phyloP scores from a whole-genome alignment of 2,113 vertebrate genomes.

The Aptenodytes patagonicus region DNA sequence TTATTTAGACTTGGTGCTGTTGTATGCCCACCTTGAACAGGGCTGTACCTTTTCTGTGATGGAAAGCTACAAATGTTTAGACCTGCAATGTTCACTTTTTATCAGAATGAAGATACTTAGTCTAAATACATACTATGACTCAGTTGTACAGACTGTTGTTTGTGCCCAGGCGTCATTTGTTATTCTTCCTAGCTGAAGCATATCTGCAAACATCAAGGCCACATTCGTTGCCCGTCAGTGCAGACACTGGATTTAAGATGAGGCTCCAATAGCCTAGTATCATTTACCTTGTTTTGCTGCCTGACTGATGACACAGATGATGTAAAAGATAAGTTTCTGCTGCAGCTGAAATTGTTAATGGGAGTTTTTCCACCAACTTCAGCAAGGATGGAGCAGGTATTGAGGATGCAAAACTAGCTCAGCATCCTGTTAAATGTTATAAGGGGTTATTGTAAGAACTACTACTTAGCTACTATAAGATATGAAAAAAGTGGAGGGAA shows the following conservation, averaged over 20 bases:
- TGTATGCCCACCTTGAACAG: background rate
- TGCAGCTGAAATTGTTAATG: background rate
- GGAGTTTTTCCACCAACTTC: background rate
- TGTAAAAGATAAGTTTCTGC: background rate
- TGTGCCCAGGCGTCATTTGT: background rate
- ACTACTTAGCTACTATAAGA: background rate
- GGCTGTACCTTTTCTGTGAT: background rate
- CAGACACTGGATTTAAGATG: background rate
- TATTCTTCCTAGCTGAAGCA: background rate
- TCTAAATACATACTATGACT: background rate
- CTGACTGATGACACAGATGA: background rate
- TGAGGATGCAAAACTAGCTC: background rate
- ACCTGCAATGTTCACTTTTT: background rate
- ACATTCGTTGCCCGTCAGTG: background rate
- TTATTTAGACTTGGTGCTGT: background rate
- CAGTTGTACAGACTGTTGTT: background rate
- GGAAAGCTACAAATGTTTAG: background rate
- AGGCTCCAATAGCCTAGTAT: background rate
- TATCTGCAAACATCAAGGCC: background rate
- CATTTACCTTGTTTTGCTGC: background rate
- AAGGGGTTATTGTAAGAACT: background rate
- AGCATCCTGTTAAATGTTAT: background rate
- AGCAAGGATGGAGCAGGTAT: background rate
- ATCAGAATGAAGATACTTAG: background rate
- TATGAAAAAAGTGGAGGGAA: background rate